Evolutionary conservation across 2,888 invertebrate species (phyloP).

Genomic region (Ormyrus rosae): DNA sequence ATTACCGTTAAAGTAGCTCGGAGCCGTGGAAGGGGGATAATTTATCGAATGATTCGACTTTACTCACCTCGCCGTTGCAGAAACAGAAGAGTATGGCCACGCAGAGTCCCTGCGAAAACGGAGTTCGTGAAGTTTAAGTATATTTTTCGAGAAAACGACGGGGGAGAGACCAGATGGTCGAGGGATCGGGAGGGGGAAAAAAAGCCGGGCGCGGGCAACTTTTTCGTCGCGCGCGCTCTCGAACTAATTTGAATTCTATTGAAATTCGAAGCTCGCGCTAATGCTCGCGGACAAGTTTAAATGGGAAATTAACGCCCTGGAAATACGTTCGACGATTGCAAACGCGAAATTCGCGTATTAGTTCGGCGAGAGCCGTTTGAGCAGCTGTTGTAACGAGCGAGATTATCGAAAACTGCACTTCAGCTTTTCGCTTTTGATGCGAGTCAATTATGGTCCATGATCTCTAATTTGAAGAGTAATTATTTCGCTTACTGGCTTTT

Average conservation of each 20-base stretch:
- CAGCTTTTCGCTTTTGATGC: no score
- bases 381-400: no score
- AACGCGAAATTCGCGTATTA: not conserved
- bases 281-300: slow-evolving; percentile 8
- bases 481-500: no score
- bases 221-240: not conserved
- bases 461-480: no score
- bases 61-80: slow-evolving; percentile 93
- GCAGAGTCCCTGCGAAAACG: slow-evolving; percentile 87
- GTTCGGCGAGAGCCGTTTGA: no score
- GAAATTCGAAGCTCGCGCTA: not conserved
- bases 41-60: no score
- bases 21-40: no score
- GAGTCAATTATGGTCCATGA: no score
- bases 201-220: not conserved
- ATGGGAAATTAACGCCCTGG: not conserved
- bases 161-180: not conserved
- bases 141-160: not conserved
- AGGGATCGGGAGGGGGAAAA: no score
- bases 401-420: no score
- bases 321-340: slow-evolving; percentile 8
- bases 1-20: no score
- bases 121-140: slow-evolving; percentile 43
- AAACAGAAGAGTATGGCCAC: slow-evolving; percentile 95
- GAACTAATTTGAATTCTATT: slow-evolving; percentile 39